Percentiles rank a stretch among this genome's conserved stretches.
Conservation (phyloP, 2,888 invertebrate species). For the Leptinotarsa rubiginosa region DNA sequence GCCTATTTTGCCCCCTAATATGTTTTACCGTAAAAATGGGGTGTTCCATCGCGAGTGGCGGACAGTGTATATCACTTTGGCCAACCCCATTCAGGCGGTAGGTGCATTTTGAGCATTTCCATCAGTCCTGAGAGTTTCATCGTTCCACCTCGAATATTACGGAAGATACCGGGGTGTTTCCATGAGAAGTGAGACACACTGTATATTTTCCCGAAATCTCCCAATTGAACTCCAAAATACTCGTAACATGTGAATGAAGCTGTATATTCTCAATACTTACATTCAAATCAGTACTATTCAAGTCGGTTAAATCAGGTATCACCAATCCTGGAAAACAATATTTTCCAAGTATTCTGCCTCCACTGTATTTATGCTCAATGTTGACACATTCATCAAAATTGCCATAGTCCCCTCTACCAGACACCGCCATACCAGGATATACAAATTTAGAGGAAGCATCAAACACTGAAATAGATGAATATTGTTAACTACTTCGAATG, state of each 20-base stretch:
- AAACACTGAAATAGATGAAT: constrained; percentile 45
- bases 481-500: not conserved
- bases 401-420: constrained; percentile 46
- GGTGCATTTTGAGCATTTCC: no score
- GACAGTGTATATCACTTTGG: no score
- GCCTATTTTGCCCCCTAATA: no score
- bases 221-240: not conserved
- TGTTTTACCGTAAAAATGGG: no score
- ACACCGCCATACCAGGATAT: constrained; percentile 40
- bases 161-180: no score
- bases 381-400: constrained; percentile 53
- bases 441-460: constrained; percentile 52
- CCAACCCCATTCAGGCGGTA: no score
- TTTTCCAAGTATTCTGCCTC: constrained; percentile 47
- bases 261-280: constrained; percentile 4
- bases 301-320: constrained; percentile 35
- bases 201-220: not conserved
- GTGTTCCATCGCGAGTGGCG: no score
- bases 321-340: constrained; percentile 43
- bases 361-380: constrained; percentile 37
- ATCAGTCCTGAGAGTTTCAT: no score
- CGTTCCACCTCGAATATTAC: no score
- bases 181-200: no score
- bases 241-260: not conserved
- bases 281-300: constrained; percentile 6